Conservation (phyloP, 1,140 invertebrate species). For the Drosophila quadrilineata region DNA sequence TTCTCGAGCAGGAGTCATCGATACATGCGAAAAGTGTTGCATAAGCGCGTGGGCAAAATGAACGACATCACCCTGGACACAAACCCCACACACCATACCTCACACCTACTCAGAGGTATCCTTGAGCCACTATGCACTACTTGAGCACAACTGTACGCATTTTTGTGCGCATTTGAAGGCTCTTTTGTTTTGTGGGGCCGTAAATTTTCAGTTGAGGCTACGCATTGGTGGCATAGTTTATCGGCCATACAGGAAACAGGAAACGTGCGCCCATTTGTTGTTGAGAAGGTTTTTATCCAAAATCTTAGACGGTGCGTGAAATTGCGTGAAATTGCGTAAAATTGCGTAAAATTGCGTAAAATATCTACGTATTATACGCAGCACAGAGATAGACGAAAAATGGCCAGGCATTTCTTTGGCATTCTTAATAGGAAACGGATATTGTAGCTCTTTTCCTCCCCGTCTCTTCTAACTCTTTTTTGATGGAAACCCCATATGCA, state of each 20-base stretch:
- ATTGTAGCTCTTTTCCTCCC: conserved; percentile 37
- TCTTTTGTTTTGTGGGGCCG: conserved; percentile 20
- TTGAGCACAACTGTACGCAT: conserved; percentile 61
- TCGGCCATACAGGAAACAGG: conserved; percentile 59
- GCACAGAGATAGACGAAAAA: conserved; percentile 54
- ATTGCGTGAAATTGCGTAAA: conserved; percentile 53
- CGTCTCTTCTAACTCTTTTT: no score
- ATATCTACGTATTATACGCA: no score
- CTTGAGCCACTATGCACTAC: no score
- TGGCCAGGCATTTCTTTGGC: conserved; percentile 9
- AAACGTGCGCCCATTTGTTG: conserved; percentile 73
- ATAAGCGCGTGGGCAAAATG: conserved; percentile 34
- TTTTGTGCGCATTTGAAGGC: conserved; percentile 69
- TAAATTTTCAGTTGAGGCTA: conserved; percentile 52
- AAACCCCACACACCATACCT: no score
- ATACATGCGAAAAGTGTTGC: conserved; percentile 31
- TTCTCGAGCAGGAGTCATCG: no score
- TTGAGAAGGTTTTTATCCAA: conserved; percentile 55
- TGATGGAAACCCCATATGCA: background rate
- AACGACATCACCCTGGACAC: no score
- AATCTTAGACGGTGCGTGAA: conserved; percentile 40
- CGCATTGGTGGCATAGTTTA: conserved; percentile 36
- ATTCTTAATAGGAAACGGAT: conserved; percentile 69
- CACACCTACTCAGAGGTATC: no score
- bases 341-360: conserved; percentile 56